Evolutionary conservation across 2,888 invertebrate genomes (phyloP).

Genomic region (Alentia gelatinosa): DNA sequence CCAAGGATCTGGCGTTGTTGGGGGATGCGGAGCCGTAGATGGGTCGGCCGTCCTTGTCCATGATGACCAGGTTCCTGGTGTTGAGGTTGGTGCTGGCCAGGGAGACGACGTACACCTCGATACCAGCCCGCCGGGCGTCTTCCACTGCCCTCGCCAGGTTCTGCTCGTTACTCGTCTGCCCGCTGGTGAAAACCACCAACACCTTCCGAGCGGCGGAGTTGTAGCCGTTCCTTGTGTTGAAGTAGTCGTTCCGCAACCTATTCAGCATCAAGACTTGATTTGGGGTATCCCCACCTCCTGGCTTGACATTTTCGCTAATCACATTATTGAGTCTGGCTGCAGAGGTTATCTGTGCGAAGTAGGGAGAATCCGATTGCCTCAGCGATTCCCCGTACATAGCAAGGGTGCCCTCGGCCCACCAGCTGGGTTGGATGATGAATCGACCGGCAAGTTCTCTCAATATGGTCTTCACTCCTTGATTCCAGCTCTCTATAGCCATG

Average conservation of each 20-base stretch:
- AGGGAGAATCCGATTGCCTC: not conserved
- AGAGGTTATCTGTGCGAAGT: not conserved
- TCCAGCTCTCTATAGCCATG: constrained; percentile 38
- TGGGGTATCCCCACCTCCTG: not conserved
- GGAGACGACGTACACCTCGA: not conserved
- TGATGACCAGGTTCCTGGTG: not conserved
- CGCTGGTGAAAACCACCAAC: not conserved
- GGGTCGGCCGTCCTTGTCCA: constrained; percentile 23
- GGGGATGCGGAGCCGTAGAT: not conserved
- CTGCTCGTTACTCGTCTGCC: not conserved
- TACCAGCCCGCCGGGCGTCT: not conserved
- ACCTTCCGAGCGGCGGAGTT: not conserved
- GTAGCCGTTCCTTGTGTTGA: not conserved
- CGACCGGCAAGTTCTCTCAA: not conserved
- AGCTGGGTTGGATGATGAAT: not conserved
- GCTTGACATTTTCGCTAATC: not conserved
- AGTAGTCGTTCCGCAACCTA: not conserved
- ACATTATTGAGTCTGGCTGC: not conserved
- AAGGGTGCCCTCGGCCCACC: not conserved
- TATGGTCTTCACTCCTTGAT: not conserved
- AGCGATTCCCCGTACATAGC: not conserved
- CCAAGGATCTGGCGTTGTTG: not conserved
- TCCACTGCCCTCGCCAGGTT: not conserved
- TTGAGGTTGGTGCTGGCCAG: not conserved
- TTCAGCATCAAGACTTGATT: not conserved